Percentiles rank a stretch among this genome's conserved stretches.
Evolutionary conservation across 2,797 vertebrate species (phyloP).

Genomic region (Phataginus tetradactyla): DNA sequence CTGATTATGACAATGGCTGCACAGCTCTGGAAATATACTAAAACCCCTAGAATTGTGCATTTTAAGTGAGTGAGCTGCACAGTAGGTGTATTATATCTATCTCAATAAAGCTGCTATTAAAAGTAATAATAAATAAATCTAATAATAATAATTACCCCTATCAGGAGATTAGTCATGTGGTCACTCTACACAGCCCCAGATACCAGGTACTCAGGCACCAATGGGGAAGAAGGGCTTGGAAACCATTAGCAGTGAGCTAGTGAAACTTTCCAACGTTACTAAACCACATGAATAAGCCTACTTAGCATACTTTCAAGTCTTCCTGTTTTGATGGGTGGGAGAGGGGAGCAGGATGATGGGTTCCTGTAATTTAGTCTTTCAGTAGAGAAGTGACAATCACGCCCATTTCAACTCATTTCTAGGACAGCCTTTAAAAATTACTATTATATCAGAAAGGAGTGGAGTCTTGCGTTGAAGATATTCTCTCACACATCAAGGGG

Average conservation of each 20-base stretch:
- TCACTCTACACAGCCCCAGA: background rate
- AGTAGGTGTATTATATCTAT: background rate
- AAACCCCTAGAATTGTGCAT: background rate
- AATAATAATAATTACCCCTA: background rate
- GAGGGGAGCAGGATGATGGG: background rate
- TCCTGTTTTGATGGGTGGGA: background rate
- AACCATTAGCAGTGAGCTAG: background rate
- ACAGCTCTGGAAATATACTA: background rate
- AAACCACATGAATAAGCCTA: background rate
- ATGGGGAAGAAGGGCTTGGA: too few relatives aligned
- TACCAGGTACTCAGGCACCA: background rate
- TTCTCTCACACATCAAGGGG: background rate
- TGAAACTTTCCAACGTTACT: background rate
- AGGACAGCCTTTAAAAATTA: background rate
- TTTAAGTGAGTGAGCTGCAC: background rate
- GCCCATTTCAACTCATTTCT: background rate
- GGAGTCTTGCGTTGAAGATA: background rate
- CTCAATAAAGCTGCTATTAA: constrained; percentile 23
- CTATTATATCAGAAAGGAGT: background rate
- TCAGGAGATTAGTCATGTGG: background rate
- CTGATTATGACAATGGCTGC: background rate
- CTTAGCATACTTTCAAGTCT: constrained; percentile 6
- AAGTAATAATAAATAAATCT: background rate
- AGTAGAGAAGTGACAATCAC: background rate
- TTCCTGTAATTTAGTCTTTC: constrained; percentile 55